Conservation (phyloP, 2,888 invertebrate genomes). For the Lacanobia wlatinum region DNA sequence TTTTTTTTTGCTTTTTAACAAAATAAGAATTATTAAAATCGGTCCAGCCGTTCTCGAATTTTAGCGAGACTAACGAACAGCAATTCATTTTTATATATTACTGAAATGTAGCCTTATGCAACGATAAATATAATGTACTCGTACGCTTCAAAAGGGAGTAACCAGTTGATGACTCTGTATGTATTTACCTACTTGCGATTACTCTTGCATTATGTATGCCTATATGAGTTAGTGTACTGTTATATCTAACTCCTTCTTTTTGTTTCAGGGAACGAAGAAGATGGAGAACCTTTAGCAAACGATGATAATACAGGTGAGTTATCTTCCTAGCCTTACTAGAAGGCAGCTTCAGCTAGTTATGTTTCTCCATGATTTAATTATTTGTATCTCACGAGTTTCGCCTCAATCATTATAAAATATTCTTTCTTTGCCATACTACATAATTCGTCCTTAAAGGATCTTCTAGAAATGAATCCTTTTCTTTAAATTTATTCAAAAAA, state of each 20-base stretch:
- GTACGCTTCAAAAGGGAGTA: too few species aligned
- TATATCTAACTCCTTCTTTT: conserved; percentile 20
- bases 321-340: not conserved
- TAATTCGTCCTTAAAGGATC: too few species aligned
- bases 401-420: not conserved
- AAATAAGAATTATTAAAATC: too few species aligned
- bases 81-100: too few species aligned
- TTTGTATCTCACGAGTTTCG: not conserved
- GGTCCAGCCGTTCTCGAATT: too few species aligned
- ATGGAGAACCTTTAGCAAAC: conserved; percentile 73
- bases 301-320: conserved; percentile 79
- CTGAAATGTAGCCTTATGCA: too few species aligned
- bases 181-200: too few species aligned
- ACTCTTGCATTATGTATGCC: too few species aligned
- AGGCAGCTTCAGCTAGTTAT: not conserved
- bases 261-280: conserved; percentile 81
- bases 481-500: not conserved
- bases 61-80: too few species aligned
- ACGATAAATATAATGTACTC: too few species aligned
- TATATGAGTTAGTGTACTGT: too few species aligned
- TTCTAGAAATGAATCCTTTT: not conserved
- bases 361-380: not conserved
- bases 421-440: not conserved
- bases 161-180: not conserved
- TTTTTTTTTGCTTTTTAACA: too few species aligned